A percentile compares a stretch with the other conserved stretches of the same genome.
Conservation (phyloP, 2,113 vertebrate species). For the Ageneiosus marmoratus region DNA sequence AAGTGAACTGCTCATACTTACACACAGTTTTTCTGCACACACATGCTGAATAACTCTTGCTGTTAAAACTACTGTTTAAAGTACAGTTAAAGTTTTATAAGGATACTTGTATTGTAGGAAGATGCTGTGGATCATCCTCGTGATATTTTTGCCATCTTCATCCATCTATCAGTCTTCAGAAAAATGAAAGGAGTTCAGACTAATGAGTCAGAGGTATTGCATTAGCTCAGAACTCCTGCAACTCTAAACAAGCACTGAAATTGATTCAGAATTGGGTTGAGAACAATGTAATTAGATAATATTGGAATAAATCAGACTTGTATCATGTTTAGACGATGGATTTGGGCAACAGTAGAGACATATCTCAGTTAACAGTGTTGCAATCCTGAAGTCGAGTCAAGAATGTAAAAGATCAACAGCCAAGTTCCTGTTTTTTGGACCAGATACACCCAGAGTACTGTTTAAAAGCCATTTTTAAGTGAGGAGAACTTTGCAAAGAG, state of each 20-base stretch:
- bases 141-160: no score
- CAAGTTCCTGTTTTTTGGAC: not conserved
- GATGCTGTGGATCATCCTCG: no score
- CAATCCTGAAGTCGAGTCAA: not conserved
- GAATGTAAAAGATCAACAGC: no score
- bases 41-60: no score
- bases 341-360: not conserved
- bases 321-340: not conserved
- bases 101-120: no score
- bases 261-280: not conserved
- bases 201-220: not conserved
- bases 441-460: not conserved
- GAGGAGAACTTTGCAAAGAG: not conserved
- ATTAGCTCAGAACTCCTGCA: not conserved
- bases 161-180: no score
- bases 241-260: not conserved
- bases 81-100: no score
- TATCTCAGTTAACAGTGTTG: not conserved
- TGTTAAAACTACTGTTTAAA: no score
- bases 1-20: no score
- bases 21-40: no score
- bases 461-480: not conserved
- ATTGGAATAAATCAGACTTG: not conserved
- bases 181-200: not conserved
- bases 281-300: no score